Percentiles rank a stretch among this genome's conserved stretches.
These are phyloP conservation scores for Enteromius argenteus DNA, from an alignment of 2,797 vertebrate genomes.

Conservation along the genomic window DNA sequence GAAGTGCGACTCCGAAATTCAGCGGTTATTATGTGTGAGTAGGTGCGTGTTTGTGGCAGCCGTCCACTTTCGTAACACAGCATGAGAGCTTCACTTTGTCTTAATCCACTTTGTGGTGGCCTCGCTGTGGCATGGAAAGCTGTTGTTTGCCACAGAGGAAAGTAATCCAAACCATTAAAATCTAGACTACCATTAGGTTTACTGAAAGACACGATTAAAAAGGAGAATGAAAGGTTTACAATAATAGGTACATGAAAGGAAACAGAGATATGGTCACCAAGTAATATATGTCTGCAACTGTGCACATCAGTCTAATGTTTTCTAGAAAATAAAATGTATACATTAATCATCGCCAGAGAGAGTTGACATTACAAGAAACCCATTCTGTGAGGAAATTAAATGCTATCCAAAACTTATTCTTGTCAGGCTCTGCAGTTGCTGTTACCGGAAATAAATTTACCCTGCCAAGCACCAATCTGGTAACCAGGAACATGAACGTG, in stretches of 20 bases:
- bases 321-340: too few species aligned
- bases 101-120: slow-evolving; percentile 52
- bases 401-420: not conserved
- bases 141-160: slow-evolving; percentile 39
- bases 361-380: not conserved
- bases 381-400: not conserved
- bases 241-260: not conserved
- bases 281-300: not conserved
- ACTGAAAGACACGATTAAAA: slow-evolving; percentile 9
- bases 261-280: slow-evolving; percentile 1
- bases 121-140: slow-evolving; percentile 49
- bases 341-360: not conserved
- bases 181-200: slow-evolving; percentile 17
- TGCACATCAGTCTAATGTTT: not conserved
- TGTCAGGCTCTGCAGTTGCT: not conserved
- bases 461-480: not conserved
- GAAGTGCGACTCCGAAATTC: not conserved
- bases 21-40: not conserved
- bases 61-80: slow-evolving; percentile 14
- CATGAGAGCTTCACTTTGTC: slow-evolving; percentile 16
- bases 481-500: not conserved
- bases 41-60: not conserved
- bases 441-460: not conserved
- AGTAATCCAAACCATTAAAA: slow-evolving; percentile 49
- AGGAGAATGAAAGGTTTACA: slow-evolving; percentile 8